Evolutionary conservation across 2,888 invertebrate species (phyloP).

Genomic region (Opisthograptis luteolata): DNA sequence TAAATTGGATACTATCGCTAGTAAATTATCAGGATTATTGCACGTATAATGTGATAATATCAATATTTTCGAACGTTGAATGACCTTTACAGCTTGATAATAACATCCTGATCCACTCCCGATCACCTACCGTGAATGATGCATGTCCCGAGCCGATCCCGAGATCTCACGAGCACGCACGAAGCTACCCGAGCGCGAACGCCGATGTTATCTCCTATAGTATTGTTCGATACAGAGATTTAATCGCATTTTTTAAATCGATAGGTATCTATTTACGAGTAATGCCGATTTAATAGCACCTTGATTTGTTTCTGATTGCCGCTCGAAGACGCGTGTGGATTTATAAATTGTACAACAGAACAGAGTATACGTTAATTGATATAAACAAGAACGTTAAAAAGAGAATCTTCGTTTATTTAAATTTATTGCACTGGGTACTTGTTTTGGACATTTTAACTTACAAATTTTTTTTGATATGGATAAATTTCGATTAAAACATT

Average conservation of each 20-base stretch:
- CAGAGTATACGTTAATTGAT: background rate
- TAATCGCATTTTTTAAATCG: conserved; percentile 69
- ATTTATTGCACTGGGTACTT: no score
- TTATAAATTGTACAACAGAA: conserved; percentile 32
- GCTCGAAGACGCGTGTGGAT: conserved; percentile 57
- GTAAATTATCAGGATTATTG: no score
- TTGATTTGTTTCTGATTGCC: conserved; percentile 77
- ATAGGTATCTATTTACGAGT: conserved; percentile 66
- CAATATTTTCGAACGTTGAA: conserved; percentile 7
- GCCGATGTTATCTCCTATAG: conserved; percentile 53
- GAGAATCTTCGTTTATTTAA: no score
- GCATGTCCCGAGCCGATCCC: conserved; percentile 22
- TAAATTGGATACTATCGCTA: no score
- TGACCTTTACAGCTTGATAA: conserved; percentile 20
- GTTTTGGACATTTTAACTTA: no score
- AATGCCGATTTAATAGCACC: conserved; percentile 75
- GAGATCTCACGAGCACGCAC: conserved; percentile 32
- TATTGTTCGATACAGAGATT: conserved; percentile 63
- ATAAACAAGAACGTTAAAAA: background rate
- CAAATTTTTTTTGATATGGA: no score
- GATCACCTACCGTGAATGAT: conserved; percentile 38
- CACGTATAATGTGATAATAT: background rate
- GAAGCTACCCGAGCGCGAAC: conserved; percentile 41
- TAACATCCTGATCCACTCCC: conserved; percentile 15
- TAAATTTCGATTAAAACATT: no score